Conservation (phyloP, 1,140 invertebrate species). For the Copidosoma floridanum region DNA sequence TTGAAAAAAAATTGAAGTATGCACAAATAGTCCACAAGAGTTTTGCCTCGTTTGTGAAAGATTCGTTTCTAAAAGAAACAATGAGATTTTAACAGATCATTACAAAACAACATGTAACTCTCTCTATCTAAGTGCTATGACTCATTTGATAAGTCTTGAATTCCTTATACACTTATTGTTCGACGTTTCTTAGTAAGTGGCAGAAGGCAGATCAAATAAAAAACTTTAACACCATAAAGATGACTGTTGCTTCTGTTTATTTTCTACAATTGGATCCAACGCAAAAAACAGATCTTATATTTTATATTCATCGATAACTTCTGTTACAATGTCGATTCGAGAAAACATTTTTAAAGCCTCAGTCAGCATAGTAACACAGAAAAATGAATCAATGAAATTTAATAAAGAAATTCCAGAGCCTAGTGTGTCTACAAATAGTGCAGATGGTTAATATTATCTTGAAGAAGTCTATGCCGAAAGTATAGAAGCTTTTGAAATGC, state of each 20-base stretch:
- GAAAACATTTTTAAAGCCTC: neutral
- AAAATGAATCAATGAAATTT: neutral
- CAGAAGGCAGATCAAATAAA: neutral
- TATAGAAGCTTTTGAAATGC: no score
- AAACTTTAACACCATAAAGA: neutral
- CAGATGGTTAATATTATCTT: neutral
- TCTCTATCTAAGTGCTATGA: neutral
- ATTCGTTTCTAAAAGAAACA: neutral
- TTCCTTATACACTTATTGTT: neutral
- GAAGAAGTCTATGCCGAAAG: no score
- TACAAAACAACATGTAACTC: neutral
- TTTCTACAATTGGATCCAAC: neutral
- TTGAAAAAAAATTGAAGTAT: neutral
- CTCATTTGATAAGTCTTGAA: neutral
- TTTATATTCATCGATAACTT: neutral
- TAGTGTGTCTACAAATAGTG: neutral
- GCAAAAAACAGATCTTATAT: neutral
- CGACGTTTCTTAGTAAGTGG: neutral
- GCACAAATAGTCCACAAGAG: neutral
- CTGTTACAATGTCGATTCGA: neutral
- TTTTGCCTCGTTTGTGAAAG: neutral
- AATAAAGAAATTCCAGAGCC: neutral
- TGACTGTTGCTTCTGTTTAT: neutral
- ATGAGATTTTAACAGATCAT: neutral
- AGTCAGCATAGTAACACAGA: neutral